A percentile compares a stretch with the other conserved stretches of the same genome.
These are phyloP conservation scores for Polylopha cassiicola DNA, from an alignment of 2,888 invertebrate species.

Conservation along the genomic window DNA sequence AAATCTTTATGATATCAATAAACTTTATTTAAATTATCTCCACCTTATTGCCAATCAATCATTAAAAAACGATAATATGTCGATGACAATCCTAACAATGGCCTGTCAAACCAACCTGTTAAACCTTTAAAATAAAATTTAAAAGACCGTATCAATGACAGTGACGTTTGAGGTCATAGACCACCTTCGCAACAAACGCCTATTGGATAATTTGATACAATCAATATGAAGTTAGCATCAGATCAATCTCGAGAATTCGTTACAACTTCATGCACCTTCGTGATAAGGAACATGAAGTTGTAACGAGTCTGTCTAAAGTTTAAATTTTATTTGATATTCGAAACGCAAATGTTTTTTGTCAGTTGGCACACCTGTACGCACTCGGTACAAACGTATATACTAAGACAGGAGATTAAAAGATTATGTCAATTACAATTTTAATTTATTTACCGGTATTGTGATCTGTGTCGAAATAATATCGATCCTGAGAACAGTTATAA, in stretches of 20 bases:
- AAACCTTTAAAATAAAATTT: background rate
- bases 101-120: conserved; percentile 8
- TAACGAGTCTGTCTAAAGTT: too few relatives aligned
- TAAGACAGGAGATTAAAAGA: conserved; percentile 14
- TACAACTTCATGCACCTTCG: background rate
- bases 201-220: conserved; percentile 10
- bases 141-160: conserved; percentile 17
- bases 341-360: too few relatives aligned
- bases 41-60: too few relatives aligned
- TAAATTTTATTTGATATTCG: too few relatives aligned
- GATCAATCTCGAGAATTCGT: background rate
- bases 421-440: conserved; percentile 13
- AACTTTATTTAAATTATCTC: too few relatives aligned
- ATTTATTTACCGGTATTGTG: background rate
- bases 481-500: too few relatives aligned
- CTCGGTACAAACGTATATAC: conserved; percentile 13
- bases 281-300: too few relatives aligned
- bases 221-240: conserved; percentile 1
- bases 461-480: background rate
- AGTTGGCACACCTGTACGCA: too few relatives aligned
- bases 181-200: conserved; percentile 10
- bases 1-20: too few relatives aligned
- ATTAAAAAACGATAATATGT: too few relatives aligned
- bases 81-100: background rate
- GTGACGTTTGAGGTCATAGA: conserved; percentile 15